Conservation (phyloP, 2,888 invertebrate species). For the Caenorhabditis becei region DNA sequence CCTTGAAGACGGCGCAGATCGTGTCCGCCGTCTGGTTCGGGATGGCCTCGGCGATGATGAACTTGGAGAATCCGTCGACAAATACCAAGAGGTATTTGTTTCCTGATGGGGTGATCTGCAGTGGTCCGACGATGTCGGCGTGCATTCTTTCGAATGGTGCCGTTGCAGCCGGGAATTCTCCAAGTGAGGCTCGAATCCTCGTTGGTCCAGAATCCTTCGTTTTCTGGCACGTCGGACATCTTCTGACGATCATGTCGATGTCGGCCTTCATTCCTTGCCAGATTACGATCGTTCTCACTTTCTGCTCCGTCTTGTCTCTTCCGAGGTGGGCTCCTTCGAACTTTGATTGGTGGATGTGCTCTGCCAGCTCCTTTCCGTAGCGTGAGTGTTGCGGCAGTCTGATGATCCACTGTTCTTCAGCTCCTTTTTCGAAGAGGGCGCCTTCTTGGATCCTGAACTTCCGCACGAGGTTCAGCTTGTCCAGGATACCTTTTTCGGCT, state of each 20-base stretch:
- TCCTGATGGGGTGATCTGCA: constrained; percentile 38
- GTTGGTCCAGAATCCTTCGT: constrained; percentile 11
- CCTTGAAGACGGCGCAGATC: constrained; percentile 1
- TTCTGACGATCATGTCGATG: background rate
- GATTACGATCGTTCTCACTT: background rate
- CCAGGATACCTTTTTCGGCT: too few relatives aligned
- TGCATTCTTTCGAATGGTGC: constrained; percentile 51
- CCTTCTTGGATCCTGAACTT: too few relatives aligned
- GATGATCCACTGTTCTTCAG: too few relatives aligned
- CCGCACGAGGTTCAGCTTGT: too few relatives aligned
- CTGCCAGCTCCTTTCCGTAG: too few relatives aligned
- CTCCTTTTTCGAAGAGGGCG: too few relatives aligned
- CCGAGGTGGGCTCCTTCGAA: background rate
- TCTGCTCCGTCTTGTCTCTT: background rate
- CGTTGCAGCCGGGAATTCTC: constrained; percentile 6
- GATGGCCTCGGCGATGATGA: constrained; percentile 21
- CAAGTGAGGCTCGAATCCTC: background rate
- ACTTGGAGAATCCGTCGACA: constrained; percentile 41
- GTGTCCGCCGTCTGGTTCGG: constrained; percentile 2
- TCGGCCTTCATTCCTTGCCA: background rate
- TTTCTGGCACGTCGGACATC: constrained; percentile 15
- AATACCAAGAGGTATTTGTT: constrained; percentile 40
- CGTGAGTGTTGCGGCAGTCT: too few relatives aligned
- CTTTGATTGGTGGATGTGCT: too few relatives aligned
- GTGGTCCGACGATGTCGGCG: constrained; percentile 52